Percentiles rank a stretch among this genome's conserved stretches.
phyloP scores from a whole-genome alignment of 2,888 invertebrate genomes.

The Bombylius major region DNA sequence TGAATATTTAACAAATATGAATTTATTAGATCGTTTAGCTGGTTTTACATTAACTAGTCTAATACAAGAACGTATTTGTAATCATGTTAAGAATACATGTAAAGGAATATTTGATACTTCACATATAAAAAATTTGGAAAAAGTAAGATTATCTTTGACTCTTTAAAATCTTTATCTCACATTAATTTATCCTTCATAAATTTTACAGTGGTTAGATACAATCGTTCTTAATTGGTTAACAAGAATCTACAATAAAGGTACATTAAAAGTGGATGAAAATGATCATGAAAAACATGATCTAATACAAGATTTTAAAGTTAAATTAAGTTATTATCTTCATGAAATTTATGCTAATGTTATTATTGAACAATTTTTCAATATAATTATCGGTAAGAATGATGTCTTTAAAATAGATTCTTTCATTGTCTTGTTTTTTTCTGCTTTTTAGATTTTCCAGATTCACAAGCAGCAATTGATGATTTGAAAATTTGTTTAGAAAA shows the following conservation, averaged over 20 bases:
- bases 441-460: slow-evolving; percentile 80
- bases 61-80: slow-evolving; percentile 70
- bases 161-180: too few species aligned
- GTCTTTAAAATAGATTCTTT: background rate
- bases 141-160: slow-evolving; percentile 33
- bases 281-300: slow-evolving; percentile 44
- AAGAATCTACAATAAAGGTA: slow-evolving; percentile 61
- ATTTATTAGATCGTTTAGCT: slow-evolving; percentile 67
- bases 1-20: slow-evolving; percentile 60
- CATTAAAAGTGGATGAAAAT: slow-evolving; percentile 43
- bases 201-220: slow-evolving; percentile 65
- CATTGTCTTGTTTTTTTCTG: slow-evolving; percentile 1
- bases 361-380: slow-evolving; percentile 87
- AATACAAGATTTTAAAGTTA: slow-evolving; percentile 57
- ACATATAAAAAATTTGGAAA: slow-evolving; percentile 61
- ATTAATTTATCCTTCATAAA: background rate
- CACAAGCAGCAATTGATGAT: slow-evolving; percentile 84
- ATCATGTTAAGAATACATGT: slow-evolving; percentile 72
- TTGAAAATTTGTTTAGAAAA: slow-evolving; percentile 73
- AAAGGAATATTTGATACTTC: slow-evolving; percentile 78
- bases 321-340: slow-evolving; percentile 69
- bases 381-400: slow-evolving; percentile 60
- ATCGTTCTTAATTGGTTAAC: slow-evolving; percentile 79
- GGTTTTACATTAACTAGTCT: slow-evolving; percentile 74
- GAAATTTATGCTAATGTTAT: slow-evolving; percentile 79